Evolutionary conservation across 92 coral and sea anemone genomes (phyloP), one percentile per base, ranked within the genome.

Genomic region (Bergia puertoricense): DNA sequence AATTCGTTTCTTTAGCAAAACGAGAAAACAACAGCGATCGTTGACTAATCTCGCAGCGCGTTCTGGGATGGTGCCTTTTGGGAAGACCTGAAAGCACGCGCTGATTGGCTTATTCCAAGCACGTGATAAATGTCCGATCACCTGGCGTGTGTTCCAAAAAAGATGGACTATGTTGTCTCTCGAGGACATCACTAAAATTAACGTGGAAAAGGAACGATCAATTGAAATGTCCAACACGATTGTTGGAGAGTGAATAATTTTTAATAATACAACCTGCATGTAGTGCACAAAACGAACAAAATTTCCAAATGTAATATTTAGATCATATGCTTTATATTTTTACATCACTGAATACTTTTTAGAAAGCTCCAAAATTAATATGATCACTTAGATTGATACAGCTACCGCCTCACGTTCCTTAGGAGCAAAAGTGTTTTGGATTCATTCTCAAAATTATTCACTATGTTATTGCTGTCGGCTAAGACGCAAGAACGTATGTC

Each of bases 241-340:
- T 62, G 69, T 57, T 57, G 66, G 4, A 62, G 23, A 15, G 5
- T 62, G 30, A 18, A 18, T 62, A 62, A 48, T 62, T 54, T 54
- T 54, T 54, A 18, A 10, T 1, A 11, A 54, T 13, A 0, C 59
- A 54, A 54, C 59, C 0, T 1, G 20, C 8, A 23, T 39, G 23
- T 75, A 39, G 1, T 9, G 43, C n/a, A 40, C 79, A 75, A 16
- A 42, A 1, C 36, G 0, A 38, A 22, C 81, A 45, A 45, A 77
- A 20, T 77, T 77, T 77, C 59, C 69, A 62, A 45, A 77, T 44
- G 44, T 13, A 20, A 77, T 77, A 77, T 43, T 43, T 42, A 44
- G 50, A 45, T 77, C 45, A 77, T 43, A 77, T 18, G 20, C 5
- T 44, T 14, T 45, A 77, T 77, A 77, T 77, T 77, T 77, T 77